Evolutionary conservation across 2,113 vertebrate genomes (phyloP).

Genomic region (Polypterus senegalus): DNA sequence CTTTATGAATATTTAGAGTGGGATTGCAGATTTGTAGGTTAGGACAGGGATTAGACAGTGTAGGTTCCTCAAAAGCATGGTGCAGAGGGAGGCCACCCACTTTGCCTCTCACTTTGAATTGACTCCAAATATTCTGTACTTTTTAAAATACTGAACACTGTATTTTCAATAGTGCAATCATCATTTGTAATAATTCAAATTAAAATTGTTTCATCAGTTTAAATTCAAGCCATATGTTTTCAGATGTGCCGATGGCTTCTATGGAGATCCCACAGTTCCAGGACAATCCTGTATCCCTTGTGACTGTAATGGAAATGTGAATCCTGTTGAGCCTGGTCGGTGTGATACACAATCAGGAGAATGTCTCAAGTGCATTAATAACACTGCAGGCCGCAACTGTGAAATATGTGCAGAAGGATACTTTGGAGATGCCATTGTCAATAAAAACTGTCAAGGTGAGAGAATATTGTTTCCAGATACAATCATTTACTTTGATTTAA

Average conservation of each 20-base stretch:
- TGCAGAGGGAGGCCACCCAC: too few relatives aligned
- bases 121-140: too few relatives aligned
- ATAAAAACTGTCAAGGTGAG: conserved; percentile 70
- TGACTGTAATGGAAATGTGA: conserved; percentile 69
- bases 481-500: too few relatives aligned
- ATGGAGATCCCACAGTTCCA: conserved; percentile 63
- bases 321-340: conserved; percentile 48
- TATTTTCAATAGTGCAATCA: too few relatives aligned
- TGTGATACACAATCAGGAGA: conserved; percentile 67
- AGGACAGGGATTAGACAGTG: too few relatives aligned
- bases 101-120: too few relatives aligned
- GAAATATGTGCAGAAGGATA: conserved; percentile 68
- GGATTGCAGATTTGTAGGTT: too few relatives aligned
- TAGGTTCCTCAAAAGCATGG: too few relatives aligned
- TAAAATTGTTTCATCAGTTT: too few relatives aligned
- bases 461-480: not conserved
- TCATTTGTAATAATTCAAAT: too few relatives aligned
- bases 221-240: not conserved
- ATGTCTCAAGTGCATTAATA: conserved; percentile 68
- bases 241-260: conserved; percentile 81
- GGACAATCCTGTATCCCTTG: conserved; percentile 63
- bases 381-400: conserved; percentile 66
- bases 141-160: too few relatives aligned
- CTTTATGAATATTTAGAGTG: too few relatives aligned
- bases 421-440: conserved; percentile 65